Evolutionary conservation across 2,888 invertebrate species (phyloP), one percentile per base, ranked within the genome.

Genomic region (Ennomos fuscantarius): DNA sequence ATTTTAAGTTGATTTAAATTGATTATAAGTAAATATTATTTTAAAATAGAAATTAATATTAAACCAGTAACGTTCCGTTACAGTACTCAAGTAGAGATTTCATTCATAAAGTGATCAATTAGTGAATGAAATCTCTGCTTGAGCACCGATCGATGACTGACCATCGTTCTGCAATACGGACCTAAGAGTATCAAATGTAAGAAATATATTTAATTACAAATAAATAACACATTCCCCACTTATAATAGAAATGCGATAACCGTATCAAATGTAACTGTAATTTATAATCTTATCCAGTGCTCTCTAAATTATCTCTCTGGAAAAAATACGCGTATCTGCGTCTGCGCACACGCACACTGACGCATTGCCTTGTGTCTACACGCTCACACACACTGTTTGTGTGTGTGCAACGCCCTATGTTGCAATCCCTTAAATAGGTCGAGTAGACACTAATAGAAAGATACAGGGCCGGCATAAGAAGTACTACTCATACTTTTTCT

Each of bases 341-440:
- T 63, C 62, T 65, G 55, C 65, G 66, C 78, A 73, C 69, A 75
- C 66, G 51, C 64, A 50, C 58, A 48, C 66, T 62, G 62, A 49
- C 62, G 64, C 74, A 73, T 67, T 72, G 66, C 64, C 48, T 51
- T 54, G 68, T 48, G 51, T 52, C 44, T 56, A 56, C 65, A 67
- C 65, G 68, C 55, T 65, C 62, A 43, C 35, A 32, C 40, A 42
- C 54, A 33, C 5, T 49, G 55, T 42, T 55, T 68, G 55, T 74
- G 73, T 81, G 81, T 65, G 82, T 68, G 73, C 55, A 60, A 35
- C 72, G 79, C 86, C 85, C 87, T 86, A 83, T 91, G 91, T 89
- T 87, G 91, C 88, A 91, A 91, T 89, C 89, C 91, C 90, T 91
- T 79, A 91, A 84, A 90, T 90, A 89, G 91, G 91, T 85, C 91